Evolutionary conservation across 2,888 invertebrate genomes (phyloP).

Genomic region (Dolomedes plantarius): DNA sequence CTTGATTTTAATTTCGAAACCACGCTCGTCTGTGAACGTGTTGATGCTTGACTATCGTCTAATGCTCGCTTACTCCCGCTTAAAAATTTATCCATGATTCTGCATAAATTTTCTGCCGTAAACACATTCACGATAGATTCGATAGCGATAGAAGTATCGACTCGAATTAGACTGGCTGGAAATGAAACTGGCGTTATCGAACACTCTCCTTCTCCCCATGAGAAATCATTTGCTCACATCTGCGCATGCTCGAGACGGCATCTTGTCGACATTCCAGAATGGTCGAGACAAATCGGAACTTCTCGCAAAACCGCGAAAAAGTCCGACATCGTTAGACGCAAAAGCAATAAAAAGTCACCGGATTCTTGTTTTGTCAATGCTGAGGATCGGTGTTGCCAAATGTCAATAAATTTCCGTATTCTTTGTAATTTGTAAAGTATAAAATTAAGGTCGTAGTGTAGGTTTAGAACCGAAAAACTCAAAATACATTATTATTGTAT

Average conservation of each 20-base stretch:
- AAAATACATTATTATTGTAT: background rate
- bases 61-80: too few relatives aligned
- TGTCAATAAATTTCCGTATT: background rate
- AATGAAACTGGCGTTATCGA: too few relatives aligned
- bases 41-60: too few relatives aligned
- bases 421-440: background rate
- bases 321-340: background rate
- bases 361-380: slow-evolving; percentile 6
- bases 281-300: background rate
- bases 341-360: background rate
- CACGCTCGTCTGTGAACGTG: too few relatives aligned
- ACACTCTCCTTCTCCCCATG: too few relatives aligned
- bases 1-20: too few relatives aligned
- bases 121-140: too few relatives aligned
- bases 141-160: too few relatives aligned
- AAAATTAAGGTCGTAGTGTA: background rate
- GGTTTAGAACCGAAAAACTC: background rate
- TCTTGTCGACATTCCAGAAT: background rate
- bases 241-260: background rate
- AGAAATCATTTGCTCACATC: too few relatives aligned
- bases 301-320: background rate
- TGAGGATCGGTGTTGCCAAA: background rate
- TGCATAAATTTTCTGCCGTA: too few relatives aligned
- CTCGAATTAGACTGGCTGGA: too few relatives aligned
- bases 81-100: too few relatives aligned